phyloP scores from a whole-genome alignment of 2,113 vertebrate genomes.

The Centropristis striata region DNA sequence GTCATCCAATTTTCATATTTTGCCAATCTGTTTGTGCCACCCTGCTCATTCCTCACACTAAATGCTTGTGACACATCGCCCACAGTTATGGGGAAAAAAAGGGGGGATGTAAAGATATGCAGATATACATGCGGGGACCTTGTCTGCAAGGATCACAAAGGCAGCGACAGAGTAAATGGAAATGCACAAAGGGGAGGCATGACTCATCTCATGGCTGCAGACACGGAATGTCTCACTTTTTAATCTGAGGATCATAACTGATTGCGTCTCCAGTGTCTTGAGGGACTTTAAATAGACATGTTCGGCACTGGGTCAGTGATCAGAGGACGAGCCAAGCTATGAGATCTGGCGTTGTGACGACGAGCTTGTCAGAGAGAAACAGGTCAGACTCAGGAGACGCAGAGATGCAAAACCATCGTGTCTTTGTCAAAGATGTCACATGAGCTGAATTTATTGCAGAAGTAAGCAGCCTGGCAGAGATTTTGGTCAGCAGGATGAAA shows the following conservation, averaged over 20 bases:
- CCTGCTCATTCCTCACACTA: conserved; percentile 65
- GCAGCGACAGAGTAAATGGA: conserved; percentile 39
- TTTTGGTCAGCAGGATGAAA: background rate
- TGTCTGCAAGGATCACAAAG: conserved; percentile 53
- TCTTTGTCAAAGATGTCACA: conserved; percentile 29
- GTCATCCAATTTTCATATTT: conserved; percentile 79
- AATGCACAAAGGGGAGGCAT: conserved; percentile 44
- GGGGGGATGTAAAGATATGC: conserved; percentile 34
- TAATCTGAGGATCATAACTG: conserved; percentile 52
- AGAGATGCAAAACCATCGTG: background rate
- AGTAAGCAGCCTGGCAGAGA: background rate
- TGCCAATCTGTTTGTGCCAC: conserved; percentile 63
- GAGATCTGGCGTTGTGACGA: conserved; percentile 39
- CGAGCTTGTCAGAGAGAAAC: conserved; percentile 40
- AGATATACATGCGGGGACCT: conserved; percentile 43
- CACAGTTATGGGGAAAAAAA: background rate
- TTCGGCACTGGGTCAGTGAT: conserved; percentile 65
- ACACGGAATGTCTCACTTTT: conserved; percentile 40
- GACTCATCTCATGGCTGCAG: conserved; percentile 67
- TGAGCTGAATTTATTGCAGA: background rate
- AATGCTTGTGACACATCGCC: conserved; percentile 60
- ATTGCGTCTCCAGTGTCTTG: conserved; percentile 58
- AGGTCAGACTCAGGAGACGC: conserved; percentile 20
- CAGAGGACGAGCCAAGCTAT: conserved; percentile 28
- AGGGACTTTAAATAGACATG: conserved; percentile 50